Conservation (phyloP, 2,797 vertebrate genomes). For the Clarias laeviceps region DNA sequence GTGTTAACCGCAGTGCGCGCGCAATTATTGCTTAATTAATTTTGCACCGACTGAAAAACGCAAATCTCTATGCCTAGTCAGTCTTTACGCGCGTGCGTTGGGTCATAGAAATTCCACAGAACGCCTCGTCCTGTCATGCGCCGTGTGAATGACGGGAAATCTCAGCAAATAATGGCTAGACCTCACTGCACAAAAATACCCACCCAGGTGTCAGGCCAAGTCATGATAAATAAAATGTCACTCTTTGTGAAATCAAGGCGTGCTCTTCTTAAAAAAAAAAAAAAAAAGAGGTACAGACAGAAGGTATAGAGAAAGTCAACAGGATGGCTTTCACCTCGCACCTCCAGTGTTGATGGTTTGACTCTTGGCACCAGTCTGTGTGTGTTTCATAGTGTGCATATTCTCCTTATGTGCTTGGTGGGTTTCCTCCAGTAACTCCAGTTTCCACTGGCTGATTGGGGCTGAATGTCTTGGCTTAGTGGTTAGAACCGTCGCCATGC, state of each 20-base stretch:
- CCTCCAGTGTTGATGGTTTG: too few relatives aligned
- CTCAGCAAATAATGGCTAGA: constrained; percentile 2
- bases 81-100: neutral
- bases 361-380: too few relatives aligned
- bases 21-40: constrained; percentile 32
- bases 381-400: too few relatives aligned
- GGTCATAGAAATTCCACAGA: neutral
- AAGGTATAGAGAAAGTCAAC: too few relatives aligned
- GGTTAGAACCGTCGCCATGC: too few relatives aligned
- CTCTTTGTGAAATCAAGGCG: neutral
- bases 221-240: neutral
- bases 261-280: neutral
- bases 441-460: too few relatives aligned
- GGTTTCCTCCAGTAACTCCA: too few relatives aligned
- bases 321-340: too few relatives aligned
- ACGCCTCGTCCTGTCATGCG: neutral
- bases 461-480: too few relatives aligned
- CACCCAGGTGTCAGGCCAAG: neutral
- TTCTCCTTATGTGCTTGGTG: too few relatives aligned
- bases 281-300: neutral
- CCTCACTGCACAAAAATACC: neutral
- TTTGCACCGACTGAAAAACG: neutral
- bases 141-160: constrained; percentile 3
- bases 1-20: constrained; percentile 26
- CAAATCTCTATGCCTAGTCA: neutral